phyloP scores from a whole-genome alignment of 1,140 invertebrate genomes.

The Wiebesia pumilae region DNA sequence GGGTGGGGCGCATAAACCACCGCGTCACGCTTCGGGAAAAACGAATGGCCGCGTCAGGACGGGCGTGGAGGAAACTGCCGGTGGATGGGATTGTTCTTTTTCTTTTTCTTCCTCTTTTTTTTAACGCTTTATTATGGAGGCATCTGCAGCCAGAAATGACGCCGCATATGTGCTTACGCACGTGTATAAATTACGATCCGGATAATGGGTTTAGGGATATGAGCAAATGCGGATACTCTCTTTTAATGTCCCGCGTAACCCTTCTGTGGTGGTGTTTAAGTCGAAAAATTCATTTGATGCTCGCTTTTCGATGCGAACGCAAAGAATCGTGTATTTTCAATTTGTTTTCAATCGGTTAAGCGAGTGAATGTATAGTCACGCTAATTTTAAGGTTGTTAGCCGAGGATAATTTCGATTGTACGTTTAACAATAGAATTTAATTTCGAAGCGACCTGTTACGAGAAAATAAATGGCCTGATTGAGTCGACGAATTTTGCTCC shows the following conservation, averaged over 20 bases:
- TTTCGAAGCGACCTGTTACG: not conserved
- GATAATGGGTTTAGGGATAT: not conserved
- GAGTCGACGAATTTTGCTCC: too few species aligned
- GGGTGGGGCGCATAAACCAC: not conserved
- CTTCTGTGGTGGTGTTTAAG: not conserved
- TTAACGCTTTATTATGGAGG: not conserved
- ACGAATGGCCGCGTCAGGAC: not conserved
- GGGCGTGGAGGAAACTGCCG: not conserved
- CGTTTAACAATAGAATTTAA: not conserved
- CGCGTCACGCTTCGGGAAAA: conserved; percentile 33
- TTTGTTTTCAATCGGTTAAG: not conserved
- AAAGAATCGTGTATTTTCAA: not conserved
- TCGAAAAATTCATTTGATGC: not conserved
- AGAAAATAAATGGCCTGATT: too few species aligned
- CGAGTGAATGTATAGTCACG: too few species aligned
- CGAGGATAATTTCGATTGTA: not conserved
- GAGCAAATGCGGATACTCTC: not conserved
- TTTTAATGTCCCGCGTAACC: not conserved
- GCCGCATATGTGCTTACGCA: not conserved
- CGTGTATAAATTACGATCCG: not conserved
- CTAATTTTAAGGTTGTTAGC: not conserved
- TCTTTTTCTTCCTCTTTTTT: not conserved
- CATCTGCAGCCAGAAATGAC: not conserved
- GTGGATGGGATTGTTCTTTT: not conserved
- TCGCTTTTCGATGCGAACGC: not conserved